Evolutionary conservation across 2,888 invertebrate genomes (phyloP), one percentile per base, ranked within the genome.

Genomic region (Orthosia gothica): DNA sequence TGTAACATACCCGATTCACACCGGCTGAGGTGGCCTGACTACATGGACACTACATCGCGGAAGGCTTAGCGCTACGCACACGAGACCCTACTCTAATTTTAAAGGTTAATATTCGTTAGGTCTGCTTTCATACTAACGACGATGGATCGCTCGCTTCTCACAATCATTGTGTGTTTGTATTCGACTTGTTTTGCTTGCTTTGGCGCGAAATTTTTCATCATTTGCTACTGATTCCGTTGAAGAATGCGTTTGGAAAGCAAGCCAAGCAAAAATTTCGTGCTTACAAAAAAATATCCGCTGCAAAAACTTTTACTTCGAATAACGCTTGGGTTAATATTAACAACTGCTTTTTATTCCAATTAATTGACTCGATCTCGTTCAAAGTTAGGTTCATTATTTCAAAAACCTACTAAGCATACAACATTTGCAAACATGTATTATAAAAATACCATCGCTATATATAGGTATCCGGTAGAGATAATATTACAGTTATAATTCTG

Each of bases 131-230:
- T 94, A 93, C 90, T 90, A 92, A 94, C 91, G 81, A 90, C 87
- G 91, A 90, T 86, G 89, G 90, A 89, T 72, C 93, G 94, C 94
- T 93, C 95, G 96, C 96, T 96, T 96, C 95, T 95, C 96, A 95
- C 93, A 71, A 92, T 93, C 95, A 95, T 95, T 93, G 92, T 92
- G 93, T 94, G 94, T 95, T 92, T 91, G 92, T 95, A 91, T 94
- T 93, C 92, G 92, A 93, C 89, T 95, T 95, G 95, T 94, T 95
- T 96, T 95, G 96, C 96, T 96, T 95, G 96, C 96, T 96, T 96
- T 88, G 90, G 93, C 94, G 93, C 93, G 86, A 89, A 85, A 87
- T 83, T 86, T 80, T 81, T 74, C 63, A 84, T 84, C 67, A 78
- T 79, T 85, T 83, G 72, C 76, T 77, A 82, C 72, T 85, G 76